Evolutionary conservation across 2,888 invertebrate genomes (phyloP).

Genomic region (Petrophora chlorosata): DNA sequence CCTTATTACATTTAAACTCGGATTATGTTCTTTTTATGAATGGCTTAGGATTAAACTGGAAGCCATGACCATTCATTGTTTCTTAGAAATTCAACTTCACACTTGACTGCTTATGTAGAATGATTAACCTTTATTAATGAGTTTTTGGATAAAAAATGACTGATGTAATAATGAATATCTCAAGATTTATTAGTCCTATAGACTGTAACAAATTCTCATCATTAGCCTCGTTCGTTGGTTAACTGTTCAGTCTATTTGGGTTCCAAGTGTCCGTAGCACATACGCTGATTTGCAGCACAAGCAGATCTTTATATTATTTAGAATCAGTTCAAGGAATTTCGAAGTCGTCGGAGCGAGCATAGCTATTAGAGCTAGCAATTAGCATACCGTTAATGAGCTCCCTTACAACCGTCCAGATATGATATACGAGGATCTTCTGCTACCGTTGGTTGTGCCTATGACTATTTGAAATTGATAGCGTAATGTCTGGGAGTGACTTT

Average conservation of each 20-base stretch:
- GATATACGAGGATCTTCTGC: constrained; percentile 25
- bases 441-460: constrained; percentile 15
- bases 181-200: constrained; percentile 25
- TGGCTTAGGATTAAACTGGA: constrained; percentile 13
- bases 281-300: constrained; percentile 36
- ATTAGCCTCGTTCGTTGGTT: constrained; percentile 31
- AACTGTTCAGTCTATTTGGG: constrained; percentile 28
- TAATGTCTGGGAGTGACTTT: constrained; percentile 58
- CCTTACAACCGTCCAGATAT: constrained; percentile 61
- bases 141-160: constrained; percentile 20
- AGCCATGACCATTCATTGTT: constrained; percentile 10
- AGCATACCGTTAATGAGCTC: constrained; percentile 77
- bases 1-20: constrained; percentile 53
- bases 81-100: constrained; percentile 19
- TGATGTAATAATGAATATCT: constrained; percentile 22
- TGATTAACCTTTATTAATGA: constrained; percentile 21
- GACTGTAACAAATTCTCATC: constrained; percentile 25
- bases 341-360: constrained; percentile 63
- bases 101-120: constrained; percentile 12
- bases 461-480: constrained; percentile 57
- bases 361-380: constrained; percentile 78
- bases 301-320: constrained; percentile 61
- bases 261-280: constrained; percentile 24
- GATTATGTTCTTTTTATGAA: constrained; percentile 34
- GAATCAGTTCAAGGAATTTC: constrained; percentile 76